Base-by-base conservation (phyloP, 1,140 invertebrate genomes). In the Choristoneura fumiferana region DNA sequence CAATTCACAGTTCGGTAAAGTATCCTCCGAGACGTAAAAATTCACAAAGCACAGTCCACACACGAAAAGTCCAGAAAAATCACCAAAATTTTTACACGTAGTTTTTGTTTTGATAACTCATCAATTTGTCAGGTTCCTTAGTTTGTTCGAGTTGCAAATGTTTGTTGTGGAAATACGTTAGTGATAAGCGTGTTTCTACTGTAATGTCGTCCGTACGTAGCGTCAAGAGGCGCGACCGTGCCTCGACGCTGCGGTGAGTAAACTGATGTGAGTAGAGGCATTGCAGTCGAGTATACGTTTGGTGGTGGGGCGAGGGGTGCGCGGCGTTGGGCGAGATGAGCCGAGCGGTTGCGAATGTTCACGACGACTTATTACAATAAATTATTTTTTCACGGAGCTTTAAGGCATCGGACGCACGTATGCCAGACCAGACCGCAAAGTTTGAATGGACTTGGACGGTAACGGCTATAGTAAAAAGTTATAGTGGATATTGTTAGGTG, bases 361-460 rank as follows among this genome's bases (percentile, higher is more conserved):
- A 84, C 85, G 85, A 88, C 66, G 83, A 83, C 78, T 85, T 86
- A 86, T 87, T 88, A 88, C 79, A 87, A 88, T 87, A 88, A 86
- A 86, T 88, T 83, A 84, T 69, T 73, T 86, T 84, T 84, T 86
- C 84, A 76, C 72, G 69, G 65, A 81, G 79, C 82, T 86, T 86
- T 81, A 75, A 79, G 70, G 76, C 72, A 81, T 85, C 73, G 73
- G 65, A 69, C 73, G 69, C 71, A 68, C 69, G 74, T 80, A 76
- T 74, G 54, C 59, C 57, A 53, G 15, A 10, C 14, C 10, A n/a
- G 43, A 71, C 64, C 72, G 62, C 69, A 71, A 75, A 79, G 64
- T 77, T 81, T 76, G 71, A 83, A 81, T 78, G 73, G 74, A 29
- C 22, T 2, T 6, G 2, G 22, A 6, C 6, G 22, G 22, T 29